Percentiles rank a stretch among this genome's conserved stretches.
Conservation (phyloP, 2,113 vertebrate species). For the Pongo abelii region DNA sequence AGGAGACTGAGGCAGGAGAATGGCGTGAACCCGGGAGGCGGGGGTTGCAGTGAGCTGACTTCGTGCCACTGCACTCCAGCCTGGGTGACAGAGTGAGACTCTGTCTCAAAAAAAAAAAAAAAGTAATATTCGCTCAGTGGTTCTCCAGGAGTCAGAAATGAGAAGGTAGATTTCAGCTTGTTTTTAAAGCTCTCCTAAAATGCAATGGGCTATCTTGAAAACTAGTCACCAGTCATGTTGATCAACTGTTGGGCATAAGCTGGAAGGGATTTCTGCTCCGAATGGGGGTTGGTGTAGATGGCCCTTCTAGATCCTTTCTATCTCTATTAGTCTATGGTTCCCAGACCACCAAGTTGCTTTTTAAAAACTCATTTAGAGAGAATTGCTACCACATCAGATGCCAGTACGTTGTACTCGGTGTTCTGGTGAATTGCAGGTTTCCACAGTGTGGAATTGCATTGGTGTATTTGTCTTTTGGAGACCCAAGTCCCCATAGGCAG, state of each 20-base stretch:
- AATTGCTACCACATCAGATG: not conserved
- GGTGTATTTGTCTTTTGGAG: not conserved
- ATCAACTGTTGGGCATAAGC: not conserved
- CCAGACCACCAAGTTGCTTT: not conserved
- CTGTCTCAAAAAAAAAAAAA: too few species aligned
- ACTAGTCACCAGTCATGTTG: not conserved
- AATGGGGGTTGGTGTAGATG: not conserved
- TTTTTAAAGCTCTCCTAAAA: not conserved
- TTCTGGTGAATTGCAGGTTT: not conserved
- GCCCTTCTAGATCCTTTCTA: not conserved
- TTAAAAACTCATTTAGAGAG: not conserved
- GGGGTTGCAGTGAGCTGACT: too few species aligned
- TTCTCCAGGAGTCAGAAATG: not conserved
- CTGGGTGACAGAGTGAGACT: too few species aligned
- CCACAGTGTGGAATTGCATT: not conserved
- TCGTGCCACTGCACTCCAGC: too few species aligned
- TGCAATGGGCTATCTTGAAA: not conserved
- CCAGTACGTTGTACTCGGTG: not conserved
- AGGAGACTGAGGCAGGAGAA: too few species aligned
- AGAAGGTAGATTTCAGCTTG: not conserved
- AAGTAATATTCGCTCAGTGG: too few species aligned
- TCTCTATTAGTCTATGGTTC: not conserved
- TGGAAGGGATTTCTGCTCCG: not conserved
- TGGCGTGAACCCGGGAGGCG: too few species aligned
- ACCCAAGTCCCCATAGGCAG: not conserved